phyloP scores from a whole-genome alignment of 2,113 vertebrate genomes.

The Alaudala cheleensis region DNA sequence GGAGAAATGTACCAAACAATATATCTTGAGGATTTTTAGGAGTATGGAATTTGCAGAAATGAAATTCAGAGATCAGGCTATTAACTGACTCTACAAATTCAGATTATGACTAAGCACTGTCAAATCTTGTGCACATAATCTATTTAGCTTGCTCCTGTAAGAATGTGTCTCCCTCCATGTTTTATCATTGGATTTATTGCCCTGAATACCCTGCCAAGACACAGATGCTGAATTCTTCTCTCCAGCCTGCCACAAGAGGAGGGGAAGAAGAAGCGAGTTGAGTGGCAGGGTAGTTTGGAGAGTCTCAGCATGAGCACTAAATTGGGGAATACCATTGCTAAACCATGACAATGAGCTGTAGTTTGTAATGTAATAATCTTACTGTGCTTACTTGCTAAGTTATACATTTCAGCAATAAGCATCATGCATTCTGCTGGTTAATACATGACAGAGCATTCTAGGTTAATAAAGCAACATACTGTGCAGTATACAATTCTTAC shows the following conservation, averaged over 20 bases:
- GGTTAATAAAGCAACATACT: background rate
- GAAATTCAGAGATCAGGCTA: background rate
- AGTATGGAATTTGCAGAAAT: background rate
- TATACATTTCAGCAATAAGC: background rate
- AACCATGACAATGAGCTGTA: background rate
- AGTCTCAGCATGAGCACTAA: background rate
- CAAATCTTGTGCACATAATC: background rate
- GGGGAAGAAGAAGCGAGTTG: background rate
- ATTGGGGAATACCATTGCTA: background rate
- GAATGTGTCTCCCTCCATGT: background rate
- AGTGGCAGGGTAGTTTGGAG: background rate
- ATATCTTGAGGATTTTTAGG: background rate
- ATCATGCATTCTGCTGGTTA: background rate
- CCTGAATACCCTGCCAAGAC: background rate
- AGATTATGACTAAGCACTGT: background rate
- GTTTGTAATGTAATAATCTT: background rate
- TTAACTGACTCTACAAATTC: background rate
- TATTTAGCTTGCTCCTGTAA: background rate
- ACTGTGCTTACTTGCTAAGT: background rate
- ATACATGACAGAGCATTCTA: background rate
- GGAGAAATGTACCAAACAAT: background rate
- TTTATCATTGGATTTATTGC: background rate
- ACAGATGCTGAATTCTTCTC: background rate
- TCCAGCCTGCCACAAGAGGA: background rate
- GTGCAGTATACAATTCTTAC: background rate